Conservation (phyloP, 2,113 vertebrate genomes). For the human (Homo sapiens) region GRCh38 chr20:33197501-33198000, state of each 20-base stretch:
- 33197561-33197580: background rate
- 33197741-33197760: background rate
- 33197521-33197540: background rate
- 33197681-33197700: background rate
- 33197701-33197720: background rate
- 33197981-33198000: background rate
- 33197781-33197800: background rate
- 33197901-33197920: background rate
- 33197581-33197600: background rate
- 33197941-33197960: too few relatives aligned
- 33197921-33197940: background rate
- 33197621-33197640: too few relatives aligned
- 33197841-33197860: too few relatives aligned
- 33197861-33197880: fast-evolving
- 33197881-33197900: too few relatives aligned
- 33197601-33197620: background rate
- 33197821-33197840: background rate
- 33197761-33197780: background rate
- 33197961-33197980: background rate
- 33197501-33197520: background rate
- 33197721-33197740: background rate
- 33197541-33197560: too few relatives aligned
- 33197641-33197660: background rate
- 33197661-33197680: background rate
- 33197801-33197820: background rate